Conservation (phyloP, 2,888 invertebrate genomes). For the Papilio elwesi region DNA sequence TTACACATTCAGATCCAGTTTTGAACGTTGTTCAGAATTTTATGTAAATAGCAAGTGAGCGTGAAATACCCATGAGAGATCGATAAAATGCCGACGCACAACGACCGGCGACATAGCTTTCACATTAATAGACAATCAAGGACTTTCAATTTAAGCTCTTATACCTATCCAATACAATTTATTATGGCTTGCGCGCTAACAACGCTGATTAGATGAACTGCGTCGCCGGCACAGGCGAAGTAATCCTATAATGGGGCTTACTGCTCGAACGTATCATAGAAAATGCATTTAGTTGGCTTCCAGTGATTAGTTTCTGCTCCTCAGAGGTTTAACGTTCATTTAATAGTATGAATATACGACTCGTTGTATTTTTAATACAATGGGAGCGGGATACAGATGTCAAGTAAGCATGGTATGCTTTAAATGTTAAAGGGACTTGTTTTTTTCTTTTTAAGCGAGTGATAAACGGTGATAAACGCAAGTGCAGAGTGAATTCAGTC, state of each 20-base stretch:
- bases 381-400: no score
- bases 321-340: constrained; percentile 44
- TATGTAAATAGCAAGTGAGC: constrained; percentile 57
- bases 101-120: constrained; percentile 25
- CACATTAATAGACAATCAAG: constrained; percentile 4
- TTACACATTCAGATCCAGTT: constrained; percentile 61
- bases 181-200: constrained; percentile 40
- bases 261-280: constrained; percentile 39
- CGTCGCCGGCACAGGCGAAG: constrained; percentile 20
- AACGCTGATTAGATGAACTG: constrained; percentile 35
- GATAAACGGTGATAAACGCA: no score
- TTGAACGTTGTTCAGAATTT: constrained; percentile 54
- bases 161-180: constrained; percentile 38
- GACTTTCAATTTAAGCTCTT: constrained; percentile 25
- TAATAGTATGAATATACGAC: background rate
- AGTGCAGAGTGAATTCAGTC: no score
- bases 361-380: no score
- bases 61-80: constrained; percentile 49
- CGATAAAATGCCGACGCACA: constrained; percentile 50
- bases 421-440: no score
- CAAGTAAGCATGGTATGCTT: no score
- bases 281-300: constrained; percentile 51
- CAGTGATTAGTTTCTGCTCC: constrained; percentile 45
- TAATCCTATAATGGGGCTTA: constrained; percentile 61
- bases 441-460: no score